Conservation (phyloP, 1,140 invertebrate genomes). For the Sweltsa coloradensis region DNA sequence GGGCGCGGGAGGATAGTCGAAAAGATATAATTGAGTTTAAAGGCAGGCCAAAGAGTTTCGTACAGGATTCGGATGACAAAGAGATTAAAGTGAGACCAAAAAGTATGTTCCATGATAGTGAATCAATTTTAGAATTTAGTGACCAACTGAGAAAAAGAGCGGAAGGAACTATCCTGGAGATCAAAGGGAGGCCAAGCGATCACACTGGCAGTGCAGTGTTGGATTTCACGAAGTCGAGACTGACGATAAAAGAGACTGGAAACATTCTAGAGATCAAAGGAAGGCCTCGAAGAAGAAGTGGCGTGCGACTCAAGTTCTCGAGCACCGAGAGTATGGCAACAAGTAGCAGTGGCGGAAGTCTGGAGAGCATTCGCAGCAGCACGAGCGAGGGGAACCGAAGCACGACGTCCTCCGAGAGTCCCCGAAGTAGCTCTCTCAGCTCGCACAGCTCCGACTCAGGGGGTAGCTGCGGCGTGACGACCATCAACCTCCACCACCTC, state of each 20-base stretch:
- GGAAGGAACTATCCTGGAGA: conserved; percentile 51
- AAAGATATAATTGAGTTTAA: conserved; percentile 47
- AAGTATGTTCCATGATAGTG: conserved; percentile 14
- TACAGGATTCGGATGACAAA: conserved; percentile 22
- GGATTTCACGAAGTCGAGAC: conserved; percentile 28
- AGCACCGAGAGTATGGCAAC: conserved; percentile 78
- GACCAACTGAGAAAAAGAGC: conserved; percentile 23
- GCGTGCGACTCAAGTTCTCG: conserved; percentile 51
- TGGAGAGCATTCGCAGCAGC: conserved; percentile 69
- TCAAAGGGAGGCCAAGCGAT: conserved; percentile 50
- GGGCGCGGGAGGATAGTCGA: conserved; percentile 45
- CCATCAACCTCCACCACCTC: conserved; percentile 9
- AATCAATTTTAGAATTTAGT: conserved; percentile 2
- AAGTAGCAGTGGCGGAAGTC: conserved; percentile 61
- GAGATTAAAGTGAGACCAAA: conserved; percentile 22
- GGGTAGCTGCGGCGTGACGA: conserved; percentile 32
- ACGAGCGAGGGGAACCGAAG: conserved; percentile 71
- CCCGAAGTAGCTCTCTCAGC: conserved; percentile 63
- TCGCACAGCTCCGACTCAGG: conserved; percentile 72
- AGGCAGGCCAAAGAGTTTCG: conserved; percentile 36
- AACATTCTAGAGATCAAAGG: conserved; percentile 54
- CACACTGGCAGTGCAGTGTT: background rate
- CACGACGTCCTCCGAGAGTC: conserved; percentile 65
- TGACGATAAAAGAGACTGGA: conserved; percentile 36
- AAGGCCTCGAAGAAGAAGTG: conserved; percentile 31